Conservation (phyloP, 2,888 invertebrate genomes). For the Tanypteryx hageni region DNA sequence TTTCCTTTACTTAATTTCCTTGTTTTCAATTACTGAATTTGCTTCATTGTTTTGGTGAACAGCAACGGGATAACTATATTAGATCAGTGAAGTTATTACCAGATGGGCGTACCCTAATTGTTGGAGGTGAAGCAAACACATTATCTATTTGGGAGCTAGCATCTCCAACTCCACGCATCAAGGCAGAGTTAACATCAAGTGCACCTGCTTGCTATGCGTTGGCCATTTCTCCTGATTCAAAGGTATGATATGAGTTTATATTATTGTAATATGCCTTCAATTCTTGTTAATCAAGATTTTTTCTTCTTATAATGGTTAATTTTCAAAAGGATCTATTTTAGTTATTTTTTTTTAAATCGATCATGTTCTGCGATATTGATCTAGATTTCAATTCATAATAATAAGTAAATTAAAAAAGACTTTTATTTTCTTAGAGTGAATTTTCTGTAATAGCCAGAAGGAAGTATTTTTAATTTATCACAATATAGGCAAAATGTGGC, state of each 20-base stretch:
- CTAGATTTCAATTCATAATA: too few species aligned
- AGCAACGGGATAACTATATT: constrained; percentile 98
- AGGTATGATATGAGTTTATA: constrained; percentile 76
- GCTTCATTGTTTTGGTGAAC: constrained; percentile 70
- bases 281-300: too few species aligned
- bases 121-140: constrained; percentile 97
- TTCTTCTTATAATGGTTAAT: too few species aligned
- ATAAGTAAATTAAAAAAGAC: too few species aligned
- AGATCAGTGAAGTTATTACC: constrained; percentile 95
- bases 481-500: too few species aligned
- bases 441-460: too few species aligned
- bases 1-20: background rate
- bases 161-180: constrained; percentile 93
- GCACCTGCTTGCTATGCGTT: constrained; percentile 99
- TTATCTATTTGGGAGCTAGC: constrained; percentile 97
- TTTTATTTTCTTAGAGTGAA: too few species aligned
- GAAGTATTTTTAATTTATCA: too few species aligned
- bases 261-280: too few species aligned
- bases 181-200: constrained; percentile 91
- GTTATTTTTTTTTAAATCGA: too few species aligned
- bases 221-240: constrained; percentile 97
- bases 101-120: constrained; percentile 95
- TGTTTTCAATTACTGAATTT: background rate
- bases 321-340: too few species aligned
- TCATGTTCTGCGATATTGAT: too few species aligned